Evolutionary conservation across 2,888 invertebrate species (phyloP), one percentile per base, ranked within the genome.

Genomic region (Drosophila silvestris): DNA sequence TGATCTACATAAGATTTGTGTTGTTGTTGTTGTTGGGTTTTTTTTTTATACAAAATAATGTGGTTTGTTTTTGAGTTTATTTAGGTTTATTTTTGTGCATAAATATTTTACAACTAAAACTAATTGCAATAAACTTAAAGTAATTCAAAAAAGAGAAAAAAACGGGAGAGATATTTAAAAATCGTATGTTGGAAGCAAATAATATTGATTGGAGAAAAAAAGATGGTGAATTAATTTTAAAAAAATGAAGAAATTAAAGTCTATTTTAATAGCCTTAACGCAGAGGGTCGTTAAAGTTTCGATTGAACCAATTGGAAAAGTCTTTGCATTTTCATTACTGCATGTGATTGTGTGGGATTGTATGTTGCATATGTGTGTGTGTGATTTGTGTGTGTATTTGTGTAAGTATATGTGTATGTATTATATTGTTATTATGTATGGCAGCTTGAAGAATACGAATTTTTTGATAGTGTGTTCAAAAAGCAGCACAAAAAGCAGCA

Each of bases 41-140:
- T 37, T 33, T 37, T 63, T 63, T 69, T 70, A 68, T 80, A 77
- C 64, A 67, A 71, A 74, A 72, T 76, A 76, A 59, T 70, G 63
- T 61, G 78, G 63, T 74, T 77, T 79, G 66, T 79, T 76, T 83
- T 74, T 78, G 59, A 68, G 76, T 84, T 82, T 85, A 77, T 79
- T 83, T 63, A 83, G 77, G 83, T 84, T 85, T 84, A 84, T 84
- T 82, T 79, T 79, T 87, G 87, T 89, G 89, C 89, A 88, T 88
- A 88, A 89, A 89, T 88, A 88, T 87, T 87, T 83, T 83, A 89
- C 82, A 89, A 74, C 89, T 88, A 88, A 79, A 81, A 74, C 81
- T 83, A 83, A 76, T 74, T 79, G 76, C 72, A 75, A 83, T 84
- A 79, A 72, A 85, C 88, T 85, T 85, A 87, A 78, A 64, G 56